Base-by-base conservation (phyloP, 2,888 invertebrate genomes). In the Nemoura dubitans region DNA sequence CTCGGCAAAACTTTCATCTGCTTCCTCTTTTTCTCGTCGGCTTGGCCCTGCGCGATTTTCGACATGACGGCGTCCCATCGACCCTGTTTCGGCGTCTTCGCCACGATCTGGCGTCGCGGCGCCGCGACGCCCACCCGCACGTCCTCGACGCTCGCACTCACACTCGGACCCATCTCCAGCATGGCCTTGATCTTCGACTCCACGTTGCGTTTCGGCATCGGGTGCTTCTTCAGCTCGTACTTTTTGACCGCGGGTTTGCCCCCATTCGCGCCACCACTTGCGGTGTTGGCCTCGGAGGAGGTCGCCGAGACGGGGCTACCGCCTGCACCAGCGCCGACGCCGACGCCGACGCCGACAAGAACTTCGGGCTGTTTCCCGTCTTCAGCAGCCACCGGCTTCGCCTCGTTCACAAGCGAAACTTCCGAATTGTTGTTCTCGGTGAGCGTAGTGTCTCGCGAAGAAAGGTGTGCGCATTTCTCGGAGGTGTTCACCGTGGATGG, bases 41-140 rank as follows among this genome's bases (percentile, higher is more conserved):
- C 93, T 89, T 95, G 94, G 87, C 94, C 94, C 89, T 95, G 95
- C 80, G 95, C 95, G 88, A 96, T 96, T 91, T 96, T 96, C 91
- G 95, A 96, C 94, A 96, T 95, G 85, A 97, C 97, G 85, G 96
- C 94, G 90, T 97, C 97, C 94, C 97, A 96, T 89, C 96, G 94
- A 27, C 95, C 92, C 90, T 94, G 95, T 89, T 94, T 94, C 0
- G 93, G 91, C 84, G 93, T 92, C 90, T 94, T 94, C 1, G 91
- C 90, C 78, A 16, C 36, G 88, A 89, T 42, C 78, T 87, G 28
- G 87, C 87, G 85, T 78, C 36, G n/a, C 21, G 84, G 0, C 29
- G 76, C 27, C 29, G 10, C 28, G 7, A n/a, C 28, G 2, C 28
- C 94, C 89, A 94, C 92, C 89, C 92, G 93, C 88, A 92, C 92